phyloP scores from a whole-genome alignment of 2,113 vertebrate genomes.

The Daboia siamensis region DNA sequence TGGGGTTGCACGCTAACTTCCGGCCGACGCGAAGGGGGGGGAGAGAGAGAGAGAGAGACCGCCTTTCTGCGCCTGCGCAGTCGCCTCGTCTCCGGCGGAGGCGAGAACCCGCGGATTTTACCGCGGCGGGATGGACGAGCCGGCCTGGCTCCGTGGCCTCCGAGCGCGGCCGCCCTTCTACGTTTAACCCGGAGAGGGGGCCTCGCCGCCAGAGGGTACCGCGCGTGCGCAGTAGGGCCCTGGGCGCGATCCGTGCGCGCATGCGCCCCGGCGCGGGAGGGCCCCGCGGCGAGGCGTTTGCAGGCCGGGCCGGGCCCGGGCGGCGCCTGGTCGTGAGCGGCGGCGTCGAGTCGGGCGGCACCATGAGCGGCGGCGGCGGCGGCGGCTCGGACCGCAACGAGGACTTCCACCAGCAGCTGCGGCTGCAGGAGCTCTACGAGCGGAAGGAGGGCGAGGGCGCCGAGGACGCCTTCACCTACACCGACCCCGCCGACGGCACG shows the following conservation, averaged over 20 bases:
- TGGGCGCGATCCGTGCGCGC: neutral
- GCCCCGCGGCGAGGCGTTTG: neutral
- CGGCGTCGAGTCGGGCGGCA: neutral
- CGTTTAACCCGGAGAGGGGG: fast-evolving
- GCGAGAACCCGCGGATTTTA: neutral
- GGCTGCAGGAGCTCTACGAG: slow-evolving; percentile 83
- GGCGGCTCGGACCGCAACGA: slow-evolving; percentile 68
- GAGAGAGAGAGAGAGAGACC: no score
- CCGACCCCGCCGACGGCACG: slow-evolving; percentile 82
- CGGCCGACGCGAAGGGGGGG: neutral
- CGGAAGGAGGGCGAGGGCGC: slow-evolving; percentile 51
- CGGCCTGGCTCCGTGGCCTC: neutral
- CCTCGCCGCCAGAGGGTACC: fast-evolving
- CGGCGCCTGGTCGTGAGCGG: neutral
- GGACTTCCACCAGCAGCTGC: slow-evolving; percentile 88
- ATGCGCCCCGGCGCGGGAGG: neutral
- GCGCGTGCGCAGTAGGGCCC: neutral
- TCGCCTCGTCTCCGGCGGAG: neutral
- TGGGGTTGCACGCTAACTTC: neutral
- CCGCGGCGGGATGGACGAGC: neutral
- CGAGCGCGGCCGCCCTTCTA: neutral
- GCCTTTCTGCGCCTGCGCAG: neutral
- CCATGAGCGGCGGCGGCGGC: neutral
- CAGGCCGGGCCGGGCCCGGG: neutral
- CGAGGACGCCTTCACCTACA: slow-evolving; percentile 72